Evolutionary conservation across 2,888 invertebrate genomes (phyloP).

Genomic region (Xiphydria camelus): DNA sequence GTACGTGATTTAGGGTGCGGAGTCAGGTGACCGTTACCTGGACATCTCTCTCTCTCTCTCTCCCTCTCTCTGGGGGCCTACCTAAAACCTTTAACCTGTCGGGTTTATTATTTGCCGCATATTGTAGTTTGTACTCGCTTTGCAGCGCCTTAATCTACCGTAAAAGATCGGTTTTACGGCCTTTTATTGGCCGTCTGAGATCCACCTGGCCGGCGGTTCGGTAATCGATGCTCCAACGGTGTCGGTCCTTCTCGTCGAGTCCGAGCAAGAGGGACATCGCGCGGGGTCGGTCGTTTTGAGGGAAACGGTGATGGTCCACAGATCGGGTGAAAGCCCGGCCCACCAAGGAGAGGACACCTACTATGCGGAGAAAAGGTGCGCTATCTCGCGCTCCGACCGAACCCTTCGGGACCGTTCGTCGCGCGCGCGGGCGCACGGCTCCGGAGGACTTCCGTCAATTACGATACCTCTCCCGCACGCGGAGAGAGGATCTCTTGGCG

Average conservation of each 20-base stretch:
- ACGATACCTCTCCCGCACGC: no score
- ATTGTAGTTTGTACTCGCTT: conserved; percentile 28
- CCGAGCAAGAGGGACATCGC: neutral
- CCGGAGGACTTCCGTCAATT: no score
- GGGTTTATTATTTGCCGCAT: conserved; percentile 37
- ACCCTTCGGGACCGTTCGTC: no score
- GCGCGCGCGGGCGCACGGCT: no score
- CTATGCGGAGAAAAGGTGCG: no score
- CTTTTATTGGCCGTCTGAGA: conserved; percentile 18
- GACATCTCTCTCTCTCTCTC: no score
- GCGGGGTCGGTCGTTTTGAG: neutral
- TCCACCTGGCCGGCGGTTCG: conserved; percentile 21
- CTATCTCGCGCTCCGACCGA: no score
- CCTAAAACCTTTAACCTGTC: conserved; percentile 34
- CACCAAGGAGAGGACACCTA: no score
- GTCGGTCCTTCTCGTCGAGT: neutral
- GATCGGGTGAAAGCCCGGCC: neutral
- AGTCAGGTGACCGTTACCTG: conserved; percentile 22
- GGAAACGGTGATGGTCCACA: no score
- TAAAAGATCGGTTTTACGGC: conserved; percentile 33
- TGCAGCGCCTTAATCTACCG: conserved; percentile 35
- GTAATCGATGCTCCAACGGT: neutral
- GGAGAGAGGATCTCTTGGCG: no score
- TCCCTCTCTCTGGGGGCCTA: conserved; percentile 3
- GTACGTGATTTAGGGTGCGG: conserved; percentile 20